Base-by-base conservation (phyloP, 92 coral and sea anemone species). In the Zoanthus sociatus region DNA sequence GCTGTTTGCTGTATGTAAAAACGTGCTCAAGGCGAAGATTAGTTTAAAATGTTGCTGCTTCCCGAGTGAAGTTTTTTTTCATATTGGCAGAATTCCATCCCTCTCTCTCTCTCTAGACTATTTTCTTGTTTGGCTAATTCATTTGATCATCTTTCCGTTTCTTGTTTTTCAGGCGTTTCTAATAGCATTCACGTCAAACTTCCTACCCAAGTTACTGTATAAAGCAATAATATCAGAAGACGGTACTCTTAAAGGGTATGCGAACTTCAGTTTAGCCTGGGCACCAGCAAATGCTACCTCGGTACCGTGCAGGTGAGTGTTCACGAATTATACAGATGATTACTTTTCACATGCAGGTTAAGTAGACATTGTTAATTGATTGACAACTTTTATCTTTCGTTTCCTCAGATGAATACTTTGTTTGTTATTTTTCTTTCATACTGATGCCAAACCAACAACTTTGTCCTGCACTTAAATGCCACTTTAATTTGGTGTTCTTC, bases 131-230 rank as follows among this genome's bases (percentile, higher is more conserved):
- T 21, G 30, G 66, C 15, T 5, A 2, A 9, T 18, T 2, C 1
- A 12, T 53, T 76, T 14, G 20, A 16, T 18, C 1, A n/a, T 18
- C 26, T 63, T 63, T 16, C 7, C 77, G 20, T 9, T 13, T 71
- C 45, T 71, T 37, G 15, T 50, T 50, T 61, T 53, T 77, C 82
- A 97, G 99, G 94, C 99, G 9, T 97, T 97, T 77, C 92, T 97
- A 81, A 97, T 97, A 53, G 99, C 98, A 0, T 97, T 97, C 75
- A 97, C 99, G 32, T 97, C 99, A 17, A 92, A 93, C 74, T 97
- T 97, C 91, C 88, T 97, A 60, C 99, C 99, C 31, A 97, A 97
- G 90, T 71, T 97, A 42, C 72, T 97, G 53, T 97, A 97, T 87
- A 70, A 88, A 46, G 98, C 91, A 42, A 2, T 67, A 0, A 44